These are phyloP conservation scores for Mobula birostris DNA, from an alignment of 2,113 vertebrate species.

Conservation along the genomic window DNA sequence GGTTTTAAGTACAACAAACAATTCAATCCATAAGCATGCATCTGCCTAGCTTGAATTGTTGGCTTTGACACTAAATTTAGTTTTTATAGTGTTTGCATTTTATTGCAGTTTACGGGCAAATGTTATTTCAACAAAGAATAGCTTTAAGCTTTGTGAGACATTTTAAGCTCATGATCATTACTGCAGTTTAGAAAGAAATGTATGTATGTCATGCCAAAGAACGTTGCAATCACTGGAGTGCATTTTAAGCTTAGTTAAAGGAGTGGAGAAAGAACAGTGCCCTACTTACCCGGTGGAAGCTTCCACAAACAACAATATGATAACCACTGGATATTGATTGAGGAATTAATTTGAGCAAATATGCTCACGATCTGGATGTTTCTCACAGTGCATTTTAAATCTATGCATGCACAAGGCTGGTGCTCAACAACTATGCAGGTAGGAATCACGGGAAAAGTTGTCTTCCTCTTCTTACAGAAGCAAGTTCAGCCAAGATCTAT, in stretches of 20 bases:
- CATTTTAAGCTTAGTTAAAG: too few relatives aligned
- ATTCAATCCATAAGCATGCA: constrained; percentile 54
- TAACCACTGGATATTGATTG: too few relatives aligned
- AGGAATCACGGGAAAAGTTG: constrained; percentile 8
- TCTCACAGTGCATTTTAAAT: constrained; percentile 47
- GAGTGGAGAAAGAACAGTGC: too few relatives aligned
- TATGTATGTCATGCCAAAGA: too few relatives aligned
- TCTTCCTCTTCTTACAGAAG: background rate
- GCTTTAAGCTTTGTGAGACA: constrained; percentile 52
- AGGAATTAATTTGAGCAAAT: constrained; percentile 45
- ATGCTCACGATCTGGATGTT: constrained; percentile 43
- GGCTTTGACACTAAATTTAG: constrained; percentile 42
- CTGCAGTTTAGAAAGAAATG: constrained; percentile 46
- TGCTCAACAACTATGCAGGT: constrained; percentile 44
- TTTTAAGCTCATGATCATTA: constrained; percentile 51
- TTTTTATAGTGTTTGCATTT: constrained; percentile 39
- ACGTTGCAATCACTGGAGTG: too few relatives aligned
- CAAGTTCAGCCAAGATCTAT: constrained; percentile 27
- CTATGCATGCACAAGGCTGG: constrained; percentile 39
- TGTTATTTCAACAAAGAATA: constrained; percentile 52
- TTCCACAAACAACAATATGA: too few relatives aligned
- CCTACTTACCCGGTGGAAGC: too few relatives aligned
- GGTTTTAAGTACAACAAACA: constrained; percentile 58
- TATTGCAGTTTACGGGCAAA: constrained; percentile 42
- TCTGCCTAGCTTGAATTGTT: constrained; percentile 53